Evolutionary conservation across 2,888 invertebrate genomes (phyloP).

Genomic region (Plusia festucae): DNA sequence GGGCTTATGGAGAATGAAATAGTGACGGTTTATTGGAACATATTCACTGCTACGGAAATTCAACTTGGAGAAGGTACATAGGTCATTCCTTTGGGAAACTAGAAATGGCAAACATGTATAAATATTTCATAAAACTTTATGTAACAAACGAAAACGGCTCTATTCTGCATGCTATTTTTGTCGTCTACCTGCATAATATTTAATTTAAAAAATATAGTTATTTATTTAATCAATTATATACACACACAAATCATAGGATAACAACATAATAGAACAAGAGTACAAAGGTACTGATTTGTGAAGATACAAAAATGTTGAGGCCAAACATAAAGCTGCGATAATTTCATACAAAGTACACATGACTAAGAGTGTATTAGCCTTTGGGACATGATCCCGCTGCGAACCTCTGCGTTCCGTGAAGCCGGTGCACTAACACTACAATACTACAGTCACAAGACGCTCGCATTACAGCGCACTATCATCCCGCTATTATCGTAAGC

Average conservation of each 20-base stretch:
- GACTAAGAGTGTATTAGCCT: neutral
- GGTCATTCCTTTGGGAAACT: neutral
- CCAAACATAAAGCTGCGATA: neutral
- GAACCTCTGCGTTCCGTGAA: neutral
- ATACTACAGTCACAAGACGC: slow-evolving; percentile 37
- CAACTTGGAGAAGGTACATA: neutral
- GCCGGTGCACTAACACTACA: slow-evolving; percentile 19
- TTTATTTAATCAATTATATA: too few relatives aligned
- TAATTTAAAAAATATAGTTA: too few relatives aligned
- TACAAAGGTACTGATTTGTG: too few relatives aligned
- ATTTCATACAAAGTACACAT: neutral
- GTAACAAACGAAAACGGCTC: too few relatives aligned
- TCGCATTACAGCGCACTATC: slow-evolving; percentile 24
- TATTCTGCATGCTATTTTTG: too few relatives aligned
- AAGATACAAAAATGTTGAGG: too few relatives aligned
- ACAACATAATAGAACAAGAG: too few relatives aligned
- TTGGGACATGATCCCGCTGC: neutral
- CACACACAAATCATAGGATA: too few relatives aligned
- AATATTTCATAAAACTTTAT: too few relatives aligned
- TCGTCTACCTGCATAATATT: too few relatives aligned
- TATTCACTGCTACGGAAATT: slow-evolving; percentile 1
- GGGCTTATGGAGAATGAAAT: slow-evolving; percentile 23
- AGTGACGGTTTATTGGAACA: slow-evolving; percentile 23
- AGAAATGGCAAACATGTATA: neutral
- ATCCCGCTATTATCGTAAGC: slow-evolving; percentile 34